Percentiles rank a stretch among this genome's conserved stretches.
These are phyloP conservation scores for Gyrodactylus bullatarudis DNA, from an alignment of 1,140 invertebrate species.

Conservation along the genomic window DNA sequence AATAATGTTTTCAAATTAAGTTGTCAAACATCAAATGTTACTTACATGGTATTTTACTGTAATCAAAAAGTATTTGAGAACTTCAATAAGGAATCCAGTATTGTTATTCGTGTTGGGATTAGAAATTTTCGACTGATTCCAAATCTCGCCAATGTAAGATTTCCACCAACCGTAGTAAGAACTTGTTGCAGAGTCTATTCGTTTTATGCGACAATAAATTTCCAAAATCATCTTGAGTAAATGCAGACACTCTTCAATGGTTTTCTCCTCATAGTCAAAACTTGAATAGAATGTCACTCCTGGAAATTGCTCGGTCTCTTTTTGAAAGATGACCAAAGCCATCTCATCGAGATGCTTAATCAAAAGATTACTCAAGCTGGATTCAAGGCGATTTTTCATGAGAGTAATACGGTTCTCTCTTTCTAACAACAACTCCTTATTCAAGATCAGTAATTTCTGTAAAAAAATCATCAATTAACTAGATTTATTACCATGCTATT, in stretches of 20 bases:
- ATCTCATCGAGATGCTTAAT: not conserved
- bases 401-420: too few relatives aligned
- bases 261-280: not conserved
- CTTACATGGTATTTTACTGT: too few relatives aligned
- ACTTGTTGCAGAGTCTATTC: not conserved
- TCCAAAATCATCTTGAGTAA: not conserved
- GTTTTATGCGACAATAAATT: not conserved
- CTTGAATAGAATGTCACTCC: not conserved
- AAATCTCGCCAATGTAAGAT: too few relatives aligned
- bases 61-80: too few relatives aligned
- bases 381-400: not conserved
- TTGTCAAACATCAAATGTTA: too few relatives aligned
- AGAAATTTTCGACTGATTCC: too few relatives aligned
- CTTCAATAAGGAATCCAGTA: too few relatives aligned
- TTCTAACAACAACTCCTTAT: not conserved
- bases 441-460: not conserved
- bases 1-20: too few relatives aligned
- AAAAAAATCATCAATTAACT: not conserved
- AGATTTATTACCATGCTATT: not conserved
- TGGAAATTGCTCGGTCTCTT: not conserved
- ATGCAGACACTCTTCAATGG: not conserved
- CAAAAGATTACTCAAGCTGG: not conserved
- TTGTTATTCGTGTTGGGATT: too few relatives aligned
- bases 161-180: not conserved
- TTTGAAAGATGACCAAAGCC: not conserved